Evolutionary conservation across 2,113 vertebrate species (phyloP).

Genomic region (Phylloscopus trochilus): DNA sequence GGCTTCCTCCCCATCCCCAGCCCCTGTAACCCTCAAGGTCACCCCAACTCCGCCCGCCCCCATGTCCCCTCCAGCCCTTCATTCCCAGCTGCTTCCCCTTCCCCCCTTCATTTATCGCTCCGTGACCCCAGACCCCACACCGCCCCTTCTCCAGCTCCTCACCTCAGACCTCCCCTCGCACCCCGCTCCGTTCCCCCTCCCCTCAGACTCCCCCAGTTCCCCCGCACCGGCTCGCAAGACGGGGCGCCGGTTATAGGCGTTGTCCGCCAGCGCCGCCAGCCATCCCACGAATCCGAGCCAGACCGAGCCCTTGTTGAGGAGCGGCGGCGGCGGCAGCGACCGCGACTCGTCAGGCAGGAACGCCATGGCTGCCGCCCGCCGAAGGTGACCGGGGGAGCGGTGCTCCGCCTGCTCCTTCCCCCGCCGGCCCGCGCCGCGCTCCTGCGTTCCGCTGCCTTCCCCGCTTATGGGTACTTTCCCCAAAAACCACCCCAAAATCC

Average conservation of each 20-base stretch:
- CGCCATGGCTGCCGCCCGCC: constrained; percentile 59
- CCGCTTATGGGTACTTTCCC: accelerated
- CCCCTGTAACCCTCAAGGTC: not conserved
- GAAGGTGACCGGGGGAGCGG: not conserved
- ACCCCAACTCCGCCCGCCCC: not conserved
- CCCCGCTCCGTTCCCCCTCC: not conserved
- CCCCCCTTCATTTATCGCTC: not conserved
- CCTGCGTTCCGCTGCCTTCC: not conserved
- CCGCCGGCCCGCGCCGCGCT: not conserved
- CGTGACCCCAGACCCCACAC: not conserved
- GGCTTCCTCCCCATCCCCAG: too few relatives aligned
- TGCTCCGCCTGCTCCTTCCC: not conserved
- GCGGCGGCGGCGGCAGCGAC: constrained; percentile 74
- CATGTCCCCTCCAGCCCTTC: too few relatives aligned
- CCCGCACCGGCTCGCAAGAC: constrained; percentile 71
- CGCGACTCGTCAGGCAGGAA: constrained; percentile 75
- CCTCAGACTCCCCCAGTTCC: not conserved
- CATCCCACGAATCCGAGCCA: constrained; percentile 72
- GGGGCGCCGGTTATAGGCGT: constrained; percentile 71
- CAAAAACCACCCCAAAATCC: not conserved
- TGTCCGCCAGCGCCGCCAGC: constrained; percentile 69
- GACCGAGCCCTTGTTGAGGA: constrained; percentile 73
- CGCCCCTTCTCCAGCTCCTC: not conserved
- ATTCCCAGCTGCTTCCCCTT: not conserved
- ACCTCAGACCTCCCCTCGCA: not conserved